These are phyloP conservation scores for Indicator indicator DNA, from an alignment of 2,113 vertebrate species.

Conservation along the genomic window DNA sequence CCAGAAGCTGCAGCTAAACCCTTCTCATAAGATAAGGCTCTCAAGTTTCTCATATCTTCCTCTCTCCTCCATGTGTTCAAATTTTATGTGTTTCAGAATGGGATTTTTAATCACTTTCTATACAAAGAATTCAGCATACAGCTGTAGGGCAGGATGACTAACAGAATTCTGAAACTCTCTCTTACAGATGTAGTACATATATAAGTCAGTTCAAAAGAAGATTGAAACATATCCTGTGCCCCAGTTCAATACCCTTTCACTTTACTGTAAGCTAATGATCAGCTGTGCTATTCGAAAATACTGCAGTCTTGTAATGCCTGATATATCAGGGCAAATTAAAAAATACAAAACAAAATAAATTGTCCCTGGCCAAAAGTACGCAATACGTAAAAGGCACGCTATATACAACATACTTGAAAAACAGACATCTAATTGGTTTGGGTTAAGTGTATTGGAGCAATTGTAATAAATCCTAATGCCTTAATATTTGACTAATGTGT, in stretches of 20 bases:
- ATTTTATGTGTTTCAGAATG: background rate
- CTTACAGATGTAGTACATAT: background rate
- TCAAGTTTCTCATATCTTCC: background rate
- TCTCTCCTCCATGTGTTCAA: background rate
- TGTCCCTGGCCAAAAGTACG: background rate
- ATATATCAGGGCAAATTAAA: background rate
- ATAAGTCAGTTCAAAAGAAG: background rate
- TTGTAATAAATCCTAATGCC: background rate
- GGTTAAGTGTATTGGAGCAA: background rate
- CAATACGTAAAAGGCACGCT: background rate
- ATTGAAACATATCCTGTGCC: background rate
- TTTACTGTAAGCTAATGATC: background rate
- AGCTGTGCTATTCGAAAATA: background rate
- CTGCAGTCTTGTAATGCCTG: background rate
- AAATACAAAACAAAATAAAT: background rate
- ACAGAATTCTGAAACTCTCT: background rate
- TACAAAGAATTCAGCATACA: background rate
- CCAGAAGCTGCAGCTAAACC: background rate
- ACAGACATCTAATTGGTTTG: background rate
- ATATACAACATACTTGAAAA: background rate
- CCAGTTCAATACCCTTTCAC: background rate
- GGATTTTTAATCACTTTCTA: background rate
- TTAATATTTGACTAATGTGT: background rate
- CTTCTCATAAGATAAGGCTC: background rate
- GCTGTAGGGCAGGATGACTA: background rate